phyloP scores from a whole-genome alignment of 2,797 vertebrate genomes.

The Melanotaenia pygmaea region DNA sequence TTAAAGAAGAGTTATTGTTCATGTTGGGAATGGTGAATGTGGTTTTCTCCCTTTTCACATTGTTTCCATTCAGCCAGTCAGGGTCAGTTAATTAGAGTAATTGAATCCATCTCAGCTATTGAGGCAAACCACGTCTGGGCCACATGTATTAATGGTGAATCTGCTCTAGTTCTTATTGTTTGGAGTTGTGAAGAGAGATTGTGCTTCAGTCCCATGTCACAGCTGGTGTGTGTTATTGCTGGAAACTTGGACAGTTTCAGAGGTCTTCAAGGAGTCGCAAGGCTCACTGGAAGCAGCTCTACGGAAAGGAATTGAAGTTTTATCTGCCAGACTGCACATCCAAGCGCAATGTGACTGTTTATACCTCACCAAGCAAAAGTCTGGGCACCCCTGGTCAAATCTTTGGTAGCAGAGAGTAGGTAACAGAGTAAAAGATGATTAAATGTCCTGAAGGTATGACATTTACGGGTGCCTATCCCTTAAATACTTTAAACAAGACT shows the following conservation, averaged over 20 bases:
- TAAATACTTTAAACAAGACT: background rate
- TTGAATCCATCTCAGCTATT: constrained; percentile 56
- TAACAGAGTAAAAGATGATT: background rate
- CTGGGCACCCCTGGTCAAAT: constrained; percentile 1
- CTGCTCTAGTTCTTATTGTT: constrained; percentile 48
- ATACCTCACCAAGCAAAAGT: background rate
- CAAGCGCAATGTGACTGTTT: constrained; percentile 25
- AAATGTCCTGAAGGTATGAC: background rate
- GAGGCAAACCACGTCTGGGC: constrained; percentile 61
- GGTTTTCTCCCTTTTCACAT: constrained; percentile 50
- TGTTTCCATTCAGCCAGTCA: constrained; percentile 59
- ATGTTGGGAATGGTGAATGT: constrained; percentile 54
- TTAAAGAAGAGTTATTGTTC: constrained; percentile 19
- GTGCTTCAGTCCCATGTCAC: constrained; percentile 76
- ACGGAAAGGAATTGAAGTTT: constrained; percentile 42
- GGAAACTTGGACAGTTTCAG: constrained; percentile 77
- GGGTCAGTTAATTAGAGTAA: constrained; percentile 61
- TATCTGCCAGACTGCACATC: constrained; percentile 35
- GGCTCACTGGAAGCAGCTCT: constrained; percentile 74
- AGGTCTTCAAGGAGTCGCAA: constrained; percentile 74
- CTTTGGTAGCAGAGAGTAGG: background rate
- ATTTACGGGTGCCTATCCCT: background rate
- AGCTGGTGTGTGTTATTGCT: constrained; percentile 76
- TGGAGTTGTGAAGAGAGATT: constrained; percentile 53
- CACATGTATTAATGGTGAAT: constrained; percentile 54